Evolutionary conservation across 2,113 vertebrate genomes (phyloP), one percentile per base, ranked within the genome.

Genomic region (Caracal caracal): DNA sequence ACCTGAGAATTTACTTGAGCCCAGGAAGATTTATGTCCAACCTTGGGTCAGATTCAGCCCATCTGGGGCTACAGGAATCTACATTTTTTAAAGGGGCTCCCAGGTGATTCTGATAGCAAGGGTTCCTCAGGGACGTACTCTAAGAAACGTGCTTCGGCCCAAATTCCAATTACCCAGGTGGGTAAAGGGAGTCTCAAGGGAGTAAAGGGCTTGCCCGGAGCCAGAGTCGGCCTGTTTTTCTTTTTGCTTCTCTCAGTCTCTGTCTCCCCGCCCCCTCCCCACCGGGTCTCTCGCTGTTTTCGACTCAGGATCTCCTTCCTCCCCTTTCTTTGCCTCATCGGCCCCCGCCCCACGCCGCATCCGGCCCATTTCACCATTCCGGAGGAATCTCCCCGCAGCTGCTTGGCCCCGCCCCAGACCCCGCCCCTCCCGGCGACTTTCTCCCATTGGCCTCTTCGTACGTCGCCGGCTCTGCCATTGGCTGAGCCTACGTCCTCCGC

Each of bases 401-500:
- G 1, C 10, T 43, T 2, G 53, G 59, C 78, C 51, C 80, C 66
- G 71, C 91, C 91, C 88, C 20, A 1, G 1, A 0, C 28, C 6
- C 49, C 43, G 65, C 71, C 80, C 16, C 10, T 19, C 10, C 2
- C 1, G 1, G 6, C 4, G 26, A 1, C n/a, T n/a, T 3, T 17
- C 17, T 10, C 11, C 87, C 71, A 98, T 98, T 98, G 98, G 97
- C 13, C 43, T 11, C 94, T 98, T 98, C 28, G 83, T 98, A 98
- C 97, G 24, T 82, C 82, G 97, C 98, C 97, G 88, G n/a, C 85
- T 0, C 1, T 13, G 1, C 94, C 73, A 97, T 97, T 98, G 98
- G 98, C 63, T 84, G 30, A 16, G 0, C 11, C 49, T 0, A 0
- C 13, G 7, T 0, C 0, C 12, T 93, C 5, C 26, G 43, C 87